Evolutionary conservation across 2,113 vertebrate species (phyloP), one percentile per base, ranked within the genome.

Genomic region (Lethenteron reissneri): DNA sequence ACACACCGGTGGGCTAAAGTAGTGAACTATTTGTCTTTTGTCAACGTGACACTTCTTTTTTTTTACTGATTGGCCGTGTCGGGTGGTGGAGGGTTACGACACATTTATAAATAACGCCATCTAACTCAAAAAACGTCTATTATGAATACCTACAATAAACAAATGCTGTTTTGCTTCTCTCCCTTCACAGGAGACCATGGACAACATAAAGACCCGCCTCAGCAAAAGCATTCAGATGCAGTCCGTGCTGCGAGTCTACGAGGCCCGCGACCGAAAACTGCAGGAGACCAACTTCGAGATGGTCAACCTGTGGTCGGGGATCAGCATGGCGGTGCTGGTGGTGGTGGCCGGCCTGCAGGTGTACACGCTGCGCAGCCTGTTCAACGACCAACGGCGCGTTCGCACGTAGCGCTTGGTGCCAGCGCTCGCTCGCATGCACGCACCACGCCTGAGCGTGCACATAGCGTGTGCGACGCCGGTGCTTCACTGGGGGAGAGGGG

Each of bases 211-310:
- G 80, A 80, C 85, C 71, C 86, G 92, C 56, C 78, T 97, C 77
- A 86, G 87, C 70, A 97, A 91, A 81, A 99, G 90, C 3, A 79
- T 86, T 58, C 90, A 99, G 73, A 89, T 97, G 78, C 92, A 95
- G 81, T 92, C 84, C 2, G 71, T 95, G 73, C 85, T 96, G 71
- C 84, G 83, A 79, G 94, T 92, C 8, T 97, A 94, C 70, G 94
- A 99, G 80, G 92, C 92, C 73, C 88, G 92, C 2, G 94, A 99
- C 81, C 82, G 92, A 70, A 99, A 96, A 74, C 80, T 92, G 72
- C 92, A 99, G 79, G 92, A 99, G 81, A 94, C 88, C 78, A 97
- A 97, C 81, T 91, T 80, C 58, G 84, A 97, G 17, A 81, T 87
- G 73, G 94, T 97, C 72, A 97, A 92, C 78, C 81, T 92, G 73